phyloP scores from a whole-genome alignment of 1,140 invertebrate genomes.

The Drosophila repleta region DNA sequence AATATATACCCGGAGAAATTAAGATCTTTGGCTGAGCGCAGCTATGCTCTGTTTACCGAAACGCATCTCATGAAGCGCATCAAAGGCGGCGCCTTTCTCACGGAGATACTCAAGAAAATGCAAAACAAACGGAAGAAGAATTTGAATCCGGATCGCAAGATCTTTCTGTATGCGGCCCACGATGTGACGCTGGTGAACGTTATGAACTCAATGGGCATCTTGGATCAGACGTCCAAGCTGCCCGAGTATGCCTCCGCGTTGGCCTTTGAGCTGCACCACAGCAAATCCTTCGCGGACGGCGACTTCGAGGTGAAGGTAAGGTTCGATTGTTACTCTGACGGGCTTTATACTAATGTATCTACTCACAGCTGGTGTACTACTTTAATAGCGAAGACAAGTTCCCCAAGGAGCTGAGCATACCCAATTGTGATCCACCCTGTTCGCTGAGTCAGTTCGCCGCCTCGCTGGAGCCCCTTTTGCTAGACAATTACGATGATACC shows the following conservation, averaged over 20 bases:
- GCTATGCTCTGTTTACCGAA: conserved; percentile 89
- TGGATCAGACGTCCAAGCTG: conserved; percentile 85
- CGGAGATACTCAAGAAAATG: conserved; percentile 84
- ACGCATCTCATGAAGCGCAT: conserved; percentile 89
- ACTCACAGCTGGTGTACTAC: conserved; percentile 77
- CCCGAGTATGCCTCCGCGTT: conserved; percentile 89
- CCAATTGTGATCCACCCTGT: conserved; percentile 85
- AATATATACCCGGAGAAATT: conserved; percentile 89
- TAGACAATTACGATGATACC: conserved; percentile 85
- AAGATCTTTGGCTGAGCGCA: conserved; percentile 87
- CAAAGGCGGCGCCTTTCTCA: conserved; percentile 87
- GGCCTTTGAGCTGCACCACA: conserved; percentile 87
- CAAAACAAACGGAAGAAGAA: conserved; percentile 75
- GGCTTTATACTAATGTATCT: conserved; percentile 15
- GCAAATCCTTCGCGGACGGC: conserved; percentile 75
- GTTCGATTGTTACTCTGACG: too few species aligned
- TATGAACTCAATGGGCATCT: conserved; percentile 88
- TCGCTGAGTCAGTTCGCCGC: conserved; percentile 83
- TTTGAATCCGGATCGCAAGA: conserved; percentile 83
- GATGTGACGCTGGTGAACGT: conserved; percentile 90
- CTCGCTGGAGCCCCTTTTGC: conserved; percentile 83
- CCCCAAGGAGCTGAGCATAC: conserved; percentile 83
- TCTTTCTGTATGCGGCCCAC: conserved; percentile 89
- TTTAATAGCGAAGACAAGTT: conserved; percentile 83
- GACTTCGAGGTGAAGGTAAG: conserved; percentile 85